Base-by-base conservation (phyloP, 2,888 invertebrate genomes). In the Caradrina kadenii region DNA sequence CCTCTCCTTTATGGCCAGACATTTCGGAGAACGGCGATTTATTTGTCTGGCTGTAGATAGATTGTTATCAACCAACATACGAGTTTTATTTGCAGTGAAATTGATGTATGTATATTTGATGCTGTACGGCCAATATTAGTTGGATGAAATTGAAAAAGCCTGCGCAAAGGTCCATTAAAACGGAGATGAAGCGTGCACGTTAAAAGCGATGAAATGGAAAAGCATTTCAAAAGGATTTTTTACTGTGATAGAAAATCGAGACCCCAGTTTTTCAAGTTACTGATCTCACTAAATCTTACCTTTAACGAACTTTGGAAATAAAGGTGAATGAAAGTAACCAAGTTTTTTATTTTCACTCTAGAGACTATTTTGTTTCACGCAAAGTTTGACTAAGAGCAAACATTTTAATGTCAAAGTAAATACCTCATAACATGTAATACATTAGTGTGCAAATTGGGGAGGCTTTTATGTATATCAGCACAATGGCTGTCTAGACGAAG, bases 1-100 rank as follows among this genome's bases (percentile, higher is more conserved):
- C 88, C 87, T 87, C 88, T 85, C 90, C 89, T 87, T 87, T 89
- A 89, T 88, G 86, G 83, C 87, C 90, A 87, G 87, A 89, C 88
- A 88, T 91, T 91, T 91, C 90, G 87, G 89, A 84, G 88, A 89
- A 88, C 83, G 80, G 87, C 83, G 87, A 93, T 93, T 92, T 93
- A 93, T 93, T 86, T 87, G 91, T 92, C 93, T 91, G 91, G 85
- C 85, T 83, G 82, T 73, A 84, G 78, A 86, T 84, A 87, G 81
- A 89, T 88, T 81, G 86, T 85, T 87, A 86, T 88, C 85, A 76
- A 76, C 78, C 78, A 76, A 65, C 63, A 65, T 79, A 61, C 75
- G 64, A 71, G 62, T 64, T 76, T 76, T 76, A 79, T 74, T 74
- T 13, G 52, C 22, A 67, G 58, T 59, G 15, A 52, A 73, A 73